A percentile compares a stretch with the other conserved stretches of the same genome.
These are phyloP conservation scores for Anneissia japonica DNA, from an alignment of 35 echinoderm and acorn worm species.

Conservation along the genomic window DNA sequence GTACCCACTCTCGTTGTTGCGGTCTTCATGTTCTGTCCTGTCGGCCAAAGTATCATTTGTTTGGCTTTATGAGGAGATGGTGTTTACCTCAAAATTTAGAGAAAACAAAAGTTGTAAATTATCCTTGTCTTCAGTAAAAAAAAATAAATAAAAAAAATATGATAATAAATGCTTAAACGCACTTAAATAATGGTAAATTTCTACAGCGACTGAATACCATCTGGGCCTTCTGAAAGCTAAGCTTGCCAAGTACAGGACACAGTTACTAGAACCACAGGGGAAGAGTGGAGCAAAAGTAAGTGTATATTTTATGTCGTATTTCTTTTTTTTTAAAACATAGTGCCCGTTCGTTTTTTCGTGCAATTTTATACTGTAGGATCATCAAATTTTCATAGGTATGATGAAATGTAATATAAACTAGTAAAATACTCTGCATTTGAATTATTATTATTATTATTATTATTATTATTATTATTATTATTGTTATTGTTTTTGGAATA, in stretches of 20 bases:
- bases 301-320: too few species aligned
- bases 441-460: neutral
- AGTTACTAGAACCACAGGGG: constrained; percentile 72
- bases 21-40: too few species aligned
- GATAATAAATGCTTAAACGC: neutral
- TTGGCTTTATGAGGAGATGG: too few species aligned
- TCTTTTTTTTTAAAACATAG: too few species aligned
- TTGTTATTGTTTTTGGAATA: too few species aligned
- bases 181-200: neutral
- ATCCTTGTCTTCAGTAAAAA: too few species aligned
- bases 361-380: neutral
- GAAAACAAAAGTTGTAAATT: too few species aligned
- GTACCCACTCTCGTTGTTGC: too few species aligned
- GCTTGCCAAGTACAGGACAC: constrained; percentile 90
- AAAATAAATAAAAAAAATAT: neutral
- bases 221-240: constrained; percentile 95
- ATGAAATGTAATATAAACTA: too few species aligned
- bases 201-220: constrained; percentile 94
- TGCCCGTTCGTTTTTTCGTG: neutral
- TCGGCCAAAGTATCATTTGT: too few species aligned
- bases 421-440: too few species aligned
- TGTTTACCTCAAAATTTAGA: too few species aligned
- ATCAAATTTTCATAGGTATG: neutral
- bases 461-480: neutral
- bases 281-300: constrained; percentile 76